Percentiles rank a stretch among this genome's conserved stretches.
Conservation (phyloP, 1,140 invertebrate genomes). For the Leptoteleia sp. region DNA sequence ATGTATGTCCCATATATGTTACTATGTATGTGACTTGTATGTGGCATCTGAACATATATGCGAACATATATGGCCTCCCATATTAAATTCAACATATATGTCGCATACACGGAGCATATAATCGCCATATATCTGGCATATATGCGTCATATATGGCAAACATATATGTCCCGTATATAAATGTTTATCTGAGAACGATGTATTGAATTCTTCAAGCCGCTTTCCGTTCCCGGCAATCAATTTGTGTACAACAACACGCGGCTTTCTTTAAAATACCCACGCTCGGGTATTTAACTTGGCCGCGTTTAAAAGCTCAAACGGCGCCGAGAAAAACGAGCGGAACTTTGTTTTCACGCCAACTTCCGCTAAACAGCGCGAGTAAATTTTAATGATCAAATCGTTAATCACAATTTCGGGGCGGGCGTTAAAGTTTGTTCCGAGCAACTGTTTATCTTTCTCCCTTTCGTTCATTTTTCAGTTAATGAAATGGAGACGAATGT, state of each 20-base stretch:
- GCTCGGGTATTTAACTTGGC: conserved; percentile 25
- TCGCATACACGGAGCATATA: too few species aligned
- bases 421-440: conserved; percentile 10
- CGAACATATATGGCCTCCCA: too few species aligned
- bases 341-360: conserved; percentile 31
- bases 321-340: conserved; percentile 17
- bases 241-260: background rate
- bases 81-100: too few species aligned
- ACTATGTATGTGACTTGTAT: too few species aligned
- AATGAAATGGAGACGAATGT: conserved; percentile 3
- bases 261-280: conserved; percentile 12
- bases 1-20: too few species aligned
- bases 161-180: too few species aligned
- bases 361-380: conserved; percentile 37
- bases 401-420: conserved; percentile 46
- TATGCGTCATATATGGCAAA: too few species aligned
- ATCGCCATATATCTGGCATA: too few species aligned
- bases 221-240: background rate
- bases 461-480: conserved; percentile 1
- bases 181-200: too few species aligned
- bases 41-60: too few species aligned
- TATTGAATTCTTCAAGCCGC: conserved; percentile 59
- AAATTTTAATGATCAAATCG: conserved; percentile 58
- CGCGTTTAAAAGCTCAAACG: conserved; percentile 5
- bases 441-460: conserved; percentile 9